Conservation (phyloP, 2,888 invertebrate genomes). For the Hypomecis punctinalis region DNA sequence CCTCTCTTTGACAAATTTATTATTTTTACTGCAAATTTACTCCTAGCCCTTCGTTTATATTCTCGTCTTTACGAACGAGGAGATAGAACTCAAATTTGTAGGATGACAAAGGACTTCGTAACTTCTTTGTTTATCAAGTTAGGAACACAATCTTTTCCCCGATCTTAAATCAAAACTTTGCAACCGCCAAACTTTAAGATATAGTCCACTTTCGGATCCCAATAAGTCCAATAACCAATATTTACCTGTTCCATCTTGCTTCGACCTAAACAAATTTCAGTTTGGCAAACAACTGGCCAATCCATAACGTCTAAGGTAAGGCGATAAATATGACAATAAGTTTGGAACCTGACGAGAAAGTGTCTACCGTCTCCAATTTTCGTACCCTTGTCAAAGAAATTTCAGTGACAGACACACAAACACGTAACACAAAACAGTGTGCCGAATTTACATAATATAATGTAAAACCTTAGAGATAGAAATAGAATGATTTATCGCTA, state of each 20-base stretch:
- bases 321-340: constrained; percentile 42
- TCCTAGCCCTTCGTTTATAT: background rate
- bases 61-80: background rate
- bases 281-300: constrained; percentile 31
- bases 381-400: constrained; percentile 67
- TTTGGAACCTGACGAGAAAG: constrained; percentile 47
- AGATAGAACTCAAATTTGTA: constrained; percentile 1
- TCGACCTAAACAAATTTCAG: constrained; percentile 27
- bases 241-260: constrained; percentile 27
- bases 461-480: constrained; percentile 18
- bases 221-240: constrained; percentile 26
- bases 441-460: constrained; percentile 59
- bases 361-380: constrained; percentile 50
- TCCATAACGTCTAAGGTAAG: constrained; percentile 37
- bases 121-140: constrained; percentile 22
- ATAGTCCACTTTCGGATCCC: constrained; percentile 22
- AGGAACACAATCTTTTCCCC: constrained; percentile 13
- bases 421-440: constrained; percentile 56
- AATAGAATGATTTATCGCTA: constrained; percentile 18
- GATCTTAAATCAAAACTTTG: constrained; percentile 31
- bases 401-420: constrained; percentile 64
- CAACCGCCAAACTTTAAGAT: constrained; percentile 17
- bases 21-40: constrained; percentile 15
- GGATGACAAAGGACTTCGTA: constrained; percentile 4
- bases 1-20: constrained; percentile 30